These are phyloP conservation scores for Alligator mississippiensis DNA, from an alignment of 2,113 vertebrate genomes.

Conservation along the genomic window DNA sequence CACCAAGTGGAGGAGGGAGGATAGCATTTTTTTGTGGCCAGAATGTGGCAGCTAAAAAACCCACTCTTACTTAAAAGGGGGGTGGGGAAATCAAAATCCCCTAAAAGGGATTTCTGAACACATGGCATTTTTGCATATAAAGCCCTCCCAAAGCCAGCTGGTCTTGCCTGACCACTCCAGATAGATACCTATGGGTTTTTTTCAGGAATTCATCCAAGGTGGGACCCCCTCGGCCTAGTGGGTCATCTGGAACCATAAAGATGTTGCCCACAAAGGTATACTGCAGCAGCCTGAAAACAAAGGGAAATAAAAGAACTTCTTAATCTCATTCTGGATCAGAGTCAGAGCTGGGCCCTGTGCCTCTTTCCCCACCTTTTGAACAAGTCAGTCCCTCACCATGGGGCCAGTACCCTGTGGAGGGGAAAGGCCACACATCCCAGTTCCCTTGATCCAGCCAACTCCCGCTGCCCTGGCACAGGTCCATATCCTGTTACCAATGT, in stretches of 20 bases:
- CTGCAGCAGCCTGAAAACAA: constrained; percentile 82
- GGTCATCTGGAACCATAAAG: constrained; percentile 93
- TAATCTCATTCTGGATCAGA: background rate
- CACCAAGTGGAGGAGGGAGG: background rate
- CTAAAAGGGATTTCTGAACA: background rate
- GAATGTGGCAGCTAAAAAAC: background rate
- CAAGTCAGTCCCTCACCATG: background rate
- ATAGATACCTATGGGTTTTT: constrained; percentile 55
- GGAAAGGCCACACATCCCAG: background rate
- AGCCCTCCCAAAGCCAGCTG: background rate
- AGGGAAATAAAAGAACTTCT: background rate
- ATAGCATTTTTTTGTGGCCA: background rate
- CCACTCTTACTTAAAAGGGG: background rate
- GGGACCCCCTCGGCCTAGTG: constrained; percentile 87
- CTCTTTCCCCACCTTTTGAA: background rate
- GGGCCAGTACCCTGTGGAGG: background rate
- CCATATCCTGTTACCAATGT: background rate
- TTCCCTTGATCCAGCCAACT: background rate
- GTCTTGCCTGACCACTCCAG: background rate
- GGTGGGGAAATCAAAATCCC: background rate
- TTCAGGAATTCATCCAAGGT: constrained; percentile 86
- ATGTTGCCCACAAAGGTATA: constrained; percentile 89
- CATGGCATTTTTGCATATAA: background rate
- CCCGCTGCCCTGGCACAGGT: too few species aligned
- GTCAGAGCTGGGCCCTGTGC: background rate